A percentile compares a stretch with the other conserved stretches of the same genome.
These are phyloP conservation scores for Peromyscus nudipes DNA, from an alignment of 2,797 vertebrate genomes.

Conservation along the genomic window DNA sequence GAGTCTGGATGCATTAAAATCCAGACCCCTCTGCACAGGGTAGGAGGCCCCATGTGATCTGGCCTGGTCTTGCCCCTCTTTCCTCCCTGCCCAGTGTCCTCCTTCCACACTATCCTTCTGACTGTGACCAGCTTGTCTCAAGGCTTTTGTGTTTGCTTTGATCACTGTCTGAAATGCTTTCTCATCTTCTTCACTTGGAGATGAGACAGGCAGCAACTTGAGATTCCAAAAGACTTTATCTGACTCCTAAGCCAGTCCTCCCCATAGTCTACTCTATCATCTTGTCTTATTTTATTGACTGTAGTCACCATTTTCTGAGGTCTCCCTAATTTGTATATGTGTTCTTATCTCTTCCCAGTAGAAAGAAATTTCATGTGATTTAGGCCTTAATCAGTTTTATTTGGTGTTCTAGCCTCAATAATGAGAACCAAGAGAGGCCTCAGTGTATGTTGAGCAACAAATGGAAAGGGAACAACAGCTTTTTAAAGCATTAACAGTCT, in stretches of 20 bases:
- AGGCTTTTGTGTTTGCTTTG: not conserved
- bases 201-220: not conserved
- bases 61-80: fast-evolving
- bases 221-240: not conserved
- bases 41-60: not conserved
- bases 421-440: not conserved
- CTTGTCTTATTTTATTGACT: not conserved
- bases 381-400: not conserved
- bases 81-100: not conserved
- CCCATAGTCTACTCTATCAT: no score
- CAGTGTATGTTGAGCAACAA: not conserved
- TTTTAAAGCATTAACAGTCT: not conserved
- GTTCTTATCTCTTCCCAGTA: not conserved
- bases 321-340: not conserved
- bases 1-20: not conserved
- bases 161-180: not conserved
- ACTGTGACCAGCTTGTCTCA: not conserved
- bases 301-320: not conserved
- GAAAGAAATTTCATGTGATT: not conserved
- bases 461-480: not conserved
- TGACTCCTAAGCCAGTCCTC: not conserved
- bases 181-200: not conserved
- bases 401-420: not conserved
- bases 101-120: not conserved
- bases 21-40: not conserved